Percentiles rank a stretch among this genome's conserved stretches.
Evolutionary conservation across 2,797 vertebrate genomes (phyloP).

Genomic region (Balearica regulorum): DNA sequence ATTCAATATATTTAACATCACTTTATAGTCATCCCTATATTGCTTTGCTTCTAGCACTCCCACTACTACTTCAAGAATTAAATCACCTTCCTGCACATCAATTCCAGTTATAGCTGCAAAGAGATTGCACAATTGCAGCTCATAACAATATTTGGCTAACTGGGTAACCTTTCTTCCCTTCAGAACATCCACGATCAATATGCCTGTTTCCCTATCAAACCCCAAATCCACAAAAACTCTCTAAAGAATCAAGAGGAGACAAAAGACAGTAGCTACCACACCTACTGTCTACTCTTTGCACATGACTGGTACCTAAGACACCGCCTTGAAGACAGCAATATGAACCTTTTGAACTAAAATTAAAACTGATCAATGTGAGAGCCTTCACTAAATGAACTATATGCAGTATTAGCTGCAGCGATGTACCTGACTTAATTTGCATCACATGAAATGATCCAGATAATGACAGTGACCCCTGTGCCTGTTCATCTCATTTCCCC

Average conservation of each 20-base stretch:
- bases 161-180: neutral
- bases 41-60: neutral
- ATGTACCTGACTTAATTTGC: constrained; percentile 34
- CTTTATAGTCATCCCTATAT: neutral
- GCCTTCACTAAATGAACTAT: neutral
- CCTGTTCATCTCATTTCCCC: constrained; percentile 22
- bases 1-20: neutral
- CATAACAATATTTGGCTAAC: neutral
- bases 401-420: neutral
- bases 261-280: neutral
- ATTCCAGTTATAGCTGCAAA: neutral
- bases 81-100: neutral
- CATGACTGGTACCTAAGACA: neutral
- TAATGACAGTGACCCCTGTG: constrained; percentile 24
- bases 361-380: neutral
- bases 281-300: neutral
- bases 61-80: neutral
- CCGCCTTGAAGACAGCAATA: neutral
- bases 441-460: constrained; percentile 22
- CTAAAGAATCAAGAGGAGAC: neutral
- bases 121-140: neutral
- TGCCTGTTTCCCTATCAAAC: neutral
- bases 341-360: neutral
- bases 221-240: neutral
- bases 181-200: neutral